phyloP scores from a whole-genome alignment of 2,797 vertebrate genomes.

The Bufotes viridis region DNA sequence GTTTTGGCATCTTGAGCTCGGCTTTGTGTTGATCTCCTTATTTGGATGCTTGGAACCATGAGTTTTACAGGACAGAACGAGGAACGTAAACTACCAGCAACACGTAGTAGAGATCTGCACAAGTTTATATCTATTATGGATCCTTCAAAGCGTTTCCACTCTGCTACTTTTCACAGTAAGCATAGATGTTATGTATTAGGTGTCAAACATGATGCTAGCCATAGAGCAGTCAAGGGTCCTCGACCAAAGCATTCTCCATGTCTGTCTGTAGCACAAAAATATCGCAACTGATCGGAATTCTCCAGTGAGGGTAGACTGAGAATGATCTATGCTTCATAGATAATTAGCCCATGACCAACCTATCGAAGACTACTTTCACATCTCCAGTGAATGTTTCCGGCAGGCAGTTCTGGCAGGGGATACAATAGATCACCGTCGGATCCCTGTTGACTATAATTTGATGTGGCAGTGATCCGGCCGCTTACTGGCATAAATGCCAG shows the following conservation, averaged over 20 bases:
- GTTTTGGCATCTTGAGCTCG: background rate
- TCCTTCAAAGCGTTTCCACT: constrained; percentile 30
- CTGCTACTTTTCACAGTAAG: constrained; percentile 26
- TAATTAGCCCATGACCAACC: background rate
- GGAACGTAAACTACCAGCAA: background rate
- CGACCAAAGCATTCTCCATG: background rate
- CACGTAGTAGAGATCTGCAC: constrained; percentile 29
- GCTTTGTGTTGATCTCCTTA: background rate
- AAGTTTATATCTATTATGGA: constrained; percentile 40
- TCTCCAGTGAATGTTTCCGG: too few relatives aligned
- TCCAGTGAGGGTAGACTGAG: too few relatives aligned
- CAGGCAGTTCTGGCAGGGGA: too few relatives aligned
- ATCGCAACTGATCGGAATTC: background rate
- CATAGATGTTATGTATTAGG: constrained; percentile 1
- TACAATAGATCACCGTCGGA: too few relatives aligned
- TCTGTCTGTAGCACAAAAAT: background rate
- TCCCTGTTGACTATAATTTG: too few relatives aligned
- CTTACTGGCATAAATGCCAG: too few relatives aligned
- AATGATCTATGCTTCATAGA: too few relatives aligned
- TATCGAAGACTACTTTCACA: too few relatives aligned
- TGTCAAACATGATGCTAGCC: constrained; percentile 15
- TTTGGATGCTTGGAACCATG: constrained; percentile 5
- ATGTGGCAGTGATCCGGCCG: too few relatives aligned
- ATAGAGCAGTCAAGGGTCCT: background rate
- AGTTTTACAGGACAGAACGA: background rate